Base-by-base conservation (phyloP, 1,140 invertebrate genomes). In the Ceratosolen fusciceps region DNA sequence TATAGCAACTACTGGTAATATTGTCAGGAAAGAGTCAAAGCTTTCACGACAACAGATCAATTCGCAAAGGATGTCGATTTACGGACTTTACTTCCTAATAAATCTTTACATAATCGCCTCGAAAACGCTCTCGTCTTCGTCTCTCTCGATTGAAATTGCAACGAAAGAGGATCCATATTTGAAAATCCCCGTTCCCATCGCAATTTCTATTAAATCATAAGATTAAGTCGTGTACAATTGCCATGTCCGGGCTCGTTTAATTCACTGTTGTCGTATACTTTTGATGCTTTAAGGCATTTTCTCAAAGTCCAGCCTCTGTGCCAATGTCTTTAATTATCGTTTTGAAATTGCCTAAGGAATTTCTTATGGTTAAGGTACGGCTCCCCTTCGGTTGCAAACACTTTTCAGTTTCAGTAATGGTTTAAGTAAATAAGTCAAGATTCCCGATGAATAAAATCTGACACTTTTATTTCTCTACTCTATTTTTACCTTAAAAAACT, bases 41-140 rank as follows among this genome's bases (percentile, higher is more conserved):
- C 37, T 37, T 39, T 19, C 9, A 2, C 1, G n/a, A 43, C 37
- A 31, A 54, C 29, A 60, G 49, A 76, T 76, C 49, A 52, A 68
- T 67, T 52, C 74, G 39, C 26, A 16, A 4, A 7, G 24, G 34
- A 54, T 26, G 52, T 58, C 43, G 26, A 75, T 77, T 60, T 77
- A 71, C 72, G 16, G 19, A 2, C 29, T 9, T 34, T 58, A 5
- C 37, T 39, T 49, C 12, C 49, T 43, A 56, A 78, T 56, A 72
- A 72, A 78, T 78, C n/a, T n/a, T n/a, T 62, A 68, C 68, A 78
- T 78, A 71, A 78, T 71, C 68, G 34, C 10, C 68, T 26, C 26
- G 14, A 14, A 52, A 75, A 62, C 3, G 26, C 49, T 67, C 70
- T 79, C 76, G 31, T 76, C 24, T n/a, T 49, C 60, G n/a, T 14